Evolutionary conservation across 2,888 invertebrate genomes (phyloP).

Genomic region (Trissolcus brochymenae): DNA sequence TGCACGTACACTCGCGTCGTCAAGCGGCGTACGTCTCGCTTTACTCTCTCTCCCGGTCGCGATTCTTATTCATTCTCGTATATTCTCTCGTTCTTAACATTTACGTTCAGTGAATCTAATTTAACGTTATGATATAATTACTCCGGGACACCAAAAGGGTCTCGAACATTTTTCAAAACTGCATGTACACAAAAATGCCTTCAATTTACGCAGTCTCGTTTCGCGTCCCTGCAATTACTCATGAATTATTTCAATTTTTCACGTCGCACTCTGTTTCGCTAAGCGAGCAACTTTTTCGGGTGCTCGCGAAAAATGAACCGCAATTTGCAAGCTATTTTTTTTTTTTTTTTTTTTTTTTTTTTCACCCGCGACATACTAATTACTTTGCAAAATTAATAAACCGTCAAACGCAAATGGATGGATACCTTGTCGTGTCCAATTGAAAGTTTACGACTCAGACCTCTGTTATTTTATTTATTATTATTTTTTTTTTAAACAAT

Average conservation of each 20-base stretch:
- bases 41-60: constrained; percentile 36
- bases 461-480: too few relatives aligned
- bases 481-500: too few relatives aligned
- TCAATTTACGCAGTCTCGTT: not conserved
- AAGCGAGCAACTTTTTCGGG: constrained; percentile 6
- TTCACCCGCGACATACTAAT: too few relatives aligned
- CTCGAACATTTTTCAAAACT: not conserved
- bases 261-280: not conserved
- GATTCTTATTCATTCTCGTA: constrained; percentile 49
- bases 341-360: too few relatives aligned
- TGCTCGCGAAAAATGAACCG: constrained; percentile 4
- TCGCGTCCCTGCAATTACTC: not conserved
- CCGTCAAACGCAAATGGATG: too few relatives aligned
- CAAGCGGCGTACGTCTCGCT: constrained; percentile 53
- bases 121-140: constrained; percentile 56
- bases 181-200: not conserved
- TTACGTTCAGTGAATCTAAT: constrained; percentile 50
- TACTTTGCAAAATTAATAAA: not conserved
- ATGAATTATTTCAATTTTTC: constrained; percentile 12
- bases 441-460: too few relatives aligned
- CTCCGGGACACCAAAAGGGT: not conserved
- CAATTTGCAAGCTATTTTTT: not conserved
- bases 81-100: constrained; percentile 42
- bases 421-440: too few relatives aligned
- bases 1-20: constrained; percentile 54